phyloP scores from a whole-genome alignment of 2,888 invertebrate species.

The Epiblema foenella region DNA sequence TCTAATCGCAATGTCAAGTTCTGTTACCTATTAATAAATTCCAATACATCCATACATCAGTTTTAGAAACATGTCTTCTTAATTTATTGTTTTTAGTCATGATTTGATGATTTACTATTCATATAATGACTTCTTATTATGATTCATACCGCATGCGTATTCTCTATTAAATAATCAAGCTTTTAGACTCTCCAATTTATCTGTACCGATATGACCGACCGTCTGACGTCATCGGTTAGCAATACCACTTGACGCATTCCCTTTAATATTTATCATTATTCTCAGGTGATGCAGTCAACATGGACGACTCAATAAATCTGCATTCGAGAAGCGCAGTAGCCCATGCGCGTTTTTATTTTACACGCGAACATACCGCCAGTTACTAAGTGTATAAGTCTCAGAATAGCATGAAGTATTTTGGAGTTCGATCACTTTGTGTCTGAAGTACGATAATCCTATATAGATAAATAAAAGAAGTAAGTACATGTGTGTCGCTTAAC shows the following conservation, averaged over 20 bases:
- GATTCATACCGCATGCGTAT: too few relatives aligned
- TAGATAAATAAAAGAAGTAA: neutral
- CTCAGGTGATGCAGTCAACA: neutral
- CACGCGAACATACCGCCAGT: neutral
- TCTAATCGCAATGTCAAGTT: too few relatives aligned
- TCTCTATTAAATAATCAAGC: too few relatives aligned
- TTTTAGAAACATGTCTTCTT: too few relatives aligned
- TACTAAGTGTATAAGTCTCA: neutral
- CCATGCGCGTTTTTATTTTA: neutral
- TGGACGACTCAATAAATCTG: neutral
- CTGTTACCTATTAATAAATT: too few relatives aligned
- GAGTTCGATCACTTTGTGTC: neutral
- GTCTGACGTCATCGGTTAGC: neutral
- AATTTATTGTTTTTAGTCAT: too few relatives aligned
- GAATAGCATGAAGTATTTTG: neutral
- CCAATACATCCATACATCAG: too few relatives aligned
- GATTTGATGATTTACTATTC: too few relatives aligned
- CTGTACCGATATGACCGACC: too few relatives aligned
- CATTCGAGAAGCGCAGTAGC: neutral
- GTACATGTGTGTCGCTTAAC: too few relatives aligned
- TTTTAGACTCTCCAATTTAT: too few relatives aligned
- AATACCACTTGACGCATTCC: conserved; percentile 2
- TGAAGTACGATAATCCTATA: neutral
- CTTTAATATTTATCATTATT: neutral
- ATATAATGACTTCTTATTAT: too few relatives aligned